A percentile compares a stretch with the other conserved stretches of the same genome.
phyloP scores from a whole-genome alignment of 2,113 vertebrate species.

The Cyanoramphus novaezelandiae region DNA sequence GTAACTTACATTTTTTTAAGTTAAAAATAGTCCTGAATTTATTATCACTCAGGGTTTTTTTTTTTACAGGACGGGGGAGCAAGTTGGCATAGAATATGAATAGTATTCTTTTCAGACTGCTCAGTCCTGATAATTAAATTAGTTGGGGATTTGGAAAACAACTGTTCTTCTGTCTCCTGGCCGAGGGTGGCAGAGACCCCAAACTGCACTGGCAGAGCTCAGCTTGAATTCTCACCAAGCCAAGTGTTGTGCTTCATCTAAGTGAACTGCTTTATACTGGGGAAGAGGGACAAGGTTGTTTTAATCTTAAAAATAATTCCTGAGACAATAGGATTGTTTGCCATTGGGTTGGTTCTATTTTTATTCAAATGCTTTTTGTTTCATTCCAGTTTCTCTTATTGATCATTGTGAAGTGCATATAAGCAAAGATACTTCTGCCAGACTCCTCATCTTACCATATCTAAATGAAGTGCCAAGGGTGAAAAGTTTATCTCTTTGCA shows the following conservation, averaged over 20 bases:
- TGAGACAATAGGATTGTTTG: not conserved
- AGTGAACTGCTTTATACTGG: not conserved
- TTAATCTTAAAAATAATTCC: not conserved
- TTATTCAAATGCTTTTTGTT: not conserved
- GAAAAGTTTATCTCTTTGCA: not conserved
- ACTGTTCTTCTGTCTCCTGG: not conserved
- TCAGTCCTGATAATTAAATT: not conserved
- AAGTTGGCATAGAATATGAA: not conserved
- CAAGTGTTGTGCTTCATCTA: not conserved
- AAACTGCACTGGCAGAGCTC: accelerated
- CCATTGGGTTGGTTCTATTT: not conserved
- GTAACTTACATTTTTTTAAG: not conserved
- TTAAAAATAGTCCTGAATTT: not conserved
- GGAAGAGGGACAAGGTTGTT: not conserved
- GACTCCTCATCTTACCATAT: not conserved
- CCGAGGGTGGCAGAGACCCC: not conserved
- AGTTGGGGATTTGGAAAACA: not conserved
- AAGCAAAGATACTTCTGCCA: not conserved
- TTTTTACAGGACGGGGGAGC: not conserved
- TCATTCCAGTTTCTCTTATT: not conserved
- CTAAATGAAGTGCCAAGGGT: not conserved
- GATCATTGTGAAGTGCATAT: not conserved
- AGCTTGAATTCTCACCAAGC: not conserved
- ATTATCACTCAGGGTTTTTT: accelerated
- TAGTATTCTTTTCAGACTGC: not conserved